Percentiles rank a stretch among this genome's conserved stretches.
Conservation (phyloP, 2,797 vertebrate species). For the Phoxinus dragarum region DNA sequence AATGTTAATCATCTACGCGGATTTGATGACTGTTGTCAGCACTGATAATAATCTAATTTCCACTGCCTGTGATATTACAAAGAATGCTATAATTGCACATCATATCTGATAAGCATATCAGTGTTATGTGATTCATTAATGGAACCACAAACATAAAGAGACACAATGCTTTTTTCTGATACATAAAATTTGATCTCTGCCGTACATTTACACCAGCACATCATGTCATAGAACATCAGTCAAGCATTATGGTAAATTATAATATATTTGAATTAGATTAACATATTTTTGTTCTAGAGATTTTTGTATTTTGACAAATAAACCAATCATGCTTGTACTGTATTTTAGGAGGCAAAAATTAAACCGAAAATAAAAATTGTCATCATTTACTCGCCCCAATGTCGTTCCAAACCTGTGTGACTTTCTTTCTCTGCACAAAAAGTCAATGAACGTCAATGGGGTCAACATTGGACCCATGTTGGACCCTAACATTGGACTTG, state of each 20-base stretch:
- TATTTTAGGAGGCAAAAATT: neutral
- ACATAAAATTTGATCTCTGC: slow-evolving; percentile 28
- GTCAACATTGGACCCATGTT: neutral
- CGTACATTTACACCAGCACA: neutral
- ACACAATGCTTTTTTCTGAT: neutral
- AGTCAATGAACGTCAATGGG: neutral
- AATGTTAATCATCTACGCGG: slow-evolving; percentile 32
- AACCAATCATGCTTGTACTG: neutral
- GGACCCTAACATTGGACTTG: too few species aligned
- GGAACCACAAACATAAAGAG: neutral
- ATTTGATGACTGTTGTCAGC: slow-evolving; percentile 35
- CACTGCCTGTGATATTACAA: neutral
- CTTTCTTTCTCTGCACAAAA: neutral
- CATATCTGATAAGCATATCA: slow-evolving; percentile 8
- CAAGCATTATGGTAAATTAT: neutral
- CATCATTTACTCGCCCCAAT: neutral
- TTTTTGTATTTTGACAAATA: slow-evolving; percentile 19
- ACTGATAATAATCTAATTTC: slow-evolving; percentile 32
- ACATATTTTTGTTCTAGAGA: neutral
- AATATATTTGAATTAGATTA: neutral
- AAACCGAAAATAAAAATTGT: neutral
- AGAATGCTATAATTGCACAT: slow-evolving; percentile 35
- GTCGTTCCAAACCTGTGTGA: neutral
- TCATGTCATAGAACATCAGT: neutral
- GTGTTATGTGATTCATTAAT: neutral